A percentile compares a stretch with the other conserved stretches of the same genome.
Evolutionary conservation across 2,888 invertebrate species (phyloP).

Genomic region (Drosophila borborema): DNA sequence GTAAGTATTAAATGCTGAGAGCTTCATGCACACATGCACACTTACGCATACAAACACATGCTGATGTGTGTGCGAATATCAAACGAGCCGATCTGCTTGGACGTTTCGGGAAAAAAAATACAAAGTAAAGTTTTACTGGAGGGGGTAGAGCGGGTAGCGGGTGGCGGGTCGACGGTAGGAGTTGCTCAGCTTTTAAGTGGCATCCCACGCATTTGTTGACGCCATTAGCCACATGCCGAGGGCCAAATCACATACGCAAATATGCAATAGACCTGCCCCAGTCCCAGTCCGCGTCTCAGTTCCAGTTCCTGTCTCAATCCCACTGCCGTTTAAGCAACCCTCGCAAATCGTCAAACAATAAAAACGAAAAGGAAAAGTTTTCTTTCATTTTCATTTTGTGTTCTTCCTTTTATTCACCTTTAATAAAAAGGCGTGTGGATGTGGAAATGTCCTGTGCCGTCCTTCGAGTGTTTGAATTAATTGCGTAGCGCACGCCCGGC

Average conservation of each 20-base stretch:
- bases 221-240: conserved; percentile 70
- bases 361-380: conserved; percentile 33
- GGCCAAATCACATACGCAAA: conserved; percentile 71
- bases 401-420: conserved; percentile 41
- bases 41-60: background rate
- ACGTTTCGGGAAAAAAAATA: conserved; percentile 15
- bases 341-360: conserved; percentile 47
- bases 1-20: conserved; percentile 23
- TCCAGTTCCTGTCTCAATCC: background rate
- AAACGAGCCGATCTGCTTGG: conserved; percentile 48
- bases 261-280: conserved; percentile 34
- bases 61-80: conserved; percentile 42
- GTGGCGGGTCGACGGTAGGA: background rate
- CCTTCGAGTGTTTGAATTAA: conserved; percentile 79
- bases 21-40: conserved; percentile 3
- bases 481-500: conserved; percentile 76
- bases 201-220: conserved; percentile 67
- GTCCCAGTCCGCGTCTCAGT: background rate
- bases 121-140: rapidly evolving
- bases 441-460: conserved; percentile 65
- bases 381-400: conserved; percentile 12
- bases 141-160: background rate
- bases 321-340: conserved; percentile 2
- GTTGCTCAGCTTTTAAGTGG: conserved; percentile 44
- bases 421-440: conserved; percentile 37